phyloP scores from a whole-genome alignment of 2,797 vertebrate genomes.

The Pipistrellus pygmaeus region DNA sequence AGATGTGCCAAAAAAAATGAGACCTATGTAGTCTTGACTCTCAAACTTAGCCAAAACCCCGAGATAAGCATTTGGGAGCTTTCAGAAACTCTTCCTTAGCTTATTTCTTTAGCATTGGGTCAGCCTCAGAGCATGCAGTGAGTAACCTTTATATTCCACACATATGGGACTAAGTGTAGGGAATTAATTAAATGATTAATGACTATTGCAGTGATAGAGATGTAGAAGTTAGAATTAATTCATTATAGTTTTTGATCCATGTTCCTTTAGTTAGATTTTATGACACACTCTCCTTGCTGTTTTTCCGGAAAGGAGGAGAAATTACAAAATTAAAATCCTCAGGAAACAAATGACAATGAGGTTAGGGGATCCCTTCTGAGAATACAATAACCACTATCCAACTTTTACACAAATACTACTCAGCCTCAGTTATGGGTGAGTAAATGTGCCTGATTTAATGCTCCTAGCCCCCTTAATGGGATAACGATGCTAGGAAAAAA shows the following conservation, averaged over 20 bases:
- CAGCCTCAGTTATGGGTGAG: background rate
- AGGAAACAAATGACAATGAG: background rate
- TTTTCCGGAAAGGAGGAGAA: background rate
- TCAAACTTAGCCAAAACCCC: background rate
- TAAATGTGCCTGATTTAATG: background rate
- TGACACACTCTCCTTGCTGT: background rate
- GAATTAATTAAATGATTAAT: constrained; percentile 42
- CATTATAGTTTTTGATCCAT: background rate
- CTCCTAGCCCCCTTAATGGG: background rate
- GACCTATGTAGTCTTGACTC: background rate
- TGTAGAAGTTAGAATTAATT: background rate
- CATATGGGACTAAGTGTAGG: background rate
- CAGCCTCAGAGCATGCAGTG: background rate
- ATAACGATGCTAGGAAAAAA: background rate
- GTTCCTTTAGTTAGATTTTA: constrained; percentile 14
- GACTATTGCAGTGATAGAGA: background rate
- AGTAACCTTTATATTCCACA: background rate
- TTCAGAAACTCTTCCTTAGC: background rate
- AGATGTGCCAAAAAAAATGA: background rate
- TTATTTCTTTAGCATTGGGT: background rate
- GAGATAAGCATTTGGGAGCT: background rate
- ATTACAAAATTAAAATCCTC: background rate
- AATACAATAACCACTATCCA: background rate
- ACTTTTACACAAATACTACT: background rate
- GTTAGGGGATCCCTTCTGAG: background rate